phyloP scores from a whole-genome alignment of 1,140 invertebrate species.

The Trachymyrmex septentrionalis region DNA sequence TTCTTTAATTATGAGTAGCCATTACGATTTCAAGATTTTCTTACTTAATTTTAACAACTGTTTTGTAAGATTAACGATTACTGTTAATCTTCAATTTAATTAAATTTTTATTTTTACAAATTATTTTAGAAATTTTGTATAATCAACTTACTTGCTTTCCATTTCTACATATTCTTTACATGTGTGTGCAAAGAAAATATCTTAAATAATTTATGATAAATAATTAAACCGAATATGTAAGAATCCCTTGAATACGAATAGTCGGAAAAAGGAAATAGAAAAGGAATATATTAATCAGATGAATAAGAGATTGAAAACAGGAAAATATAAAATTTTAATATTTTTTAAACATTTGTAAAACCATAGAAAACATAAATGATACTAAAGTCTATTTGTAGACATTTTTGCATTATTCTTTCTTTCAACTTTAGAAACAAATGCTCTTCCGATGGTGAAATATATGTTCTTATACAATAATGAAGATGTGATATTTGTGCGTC shows the following conservation, averaged over 20 bases:
- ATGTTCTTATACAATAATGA: conserved; percentile 8
- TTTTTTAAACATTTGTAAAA: conserved; percentile 27
- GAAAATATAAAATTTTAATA: background rate
- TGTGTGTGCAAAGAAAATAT: background rate
- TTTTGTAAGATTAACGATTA: background rate
- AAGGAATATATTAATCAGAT: conserved; percentile 30
- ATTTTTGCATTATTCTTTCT: background rate
- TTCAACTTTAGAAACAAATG: conserved; percentile 7
- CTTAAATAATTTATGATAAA: background rate
- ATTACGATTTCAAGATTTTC: conserved; percentile 14
- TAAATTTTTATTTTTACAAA: background rate
- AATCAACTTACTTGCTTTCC: background rate
- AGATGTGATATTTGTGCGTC: background rate
- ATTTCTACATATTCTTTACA: background rate
- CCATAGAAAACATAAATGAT: background rate
- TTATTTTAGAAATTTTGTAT: background rate
- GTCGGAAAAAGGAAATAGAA: background rate
- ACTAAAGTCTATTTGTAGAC: background rate
- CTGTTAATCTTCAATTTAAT: background rate
- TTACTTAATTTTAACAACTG: background rate
- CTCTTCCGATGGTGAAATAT: background rate
- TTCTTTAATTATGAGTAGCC: conserved; percentile 1
- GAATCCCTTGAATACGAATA: conserved; percentile 32
- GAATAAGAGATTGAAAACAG: conserved; percentile 17
- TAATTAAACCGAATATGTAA: background rate